These are phyloP conservation scores for Proterorhinus semilunaris DNA, from an alignment of 2,113 vertebrate species.

Conservation along the genomic window DNA sequence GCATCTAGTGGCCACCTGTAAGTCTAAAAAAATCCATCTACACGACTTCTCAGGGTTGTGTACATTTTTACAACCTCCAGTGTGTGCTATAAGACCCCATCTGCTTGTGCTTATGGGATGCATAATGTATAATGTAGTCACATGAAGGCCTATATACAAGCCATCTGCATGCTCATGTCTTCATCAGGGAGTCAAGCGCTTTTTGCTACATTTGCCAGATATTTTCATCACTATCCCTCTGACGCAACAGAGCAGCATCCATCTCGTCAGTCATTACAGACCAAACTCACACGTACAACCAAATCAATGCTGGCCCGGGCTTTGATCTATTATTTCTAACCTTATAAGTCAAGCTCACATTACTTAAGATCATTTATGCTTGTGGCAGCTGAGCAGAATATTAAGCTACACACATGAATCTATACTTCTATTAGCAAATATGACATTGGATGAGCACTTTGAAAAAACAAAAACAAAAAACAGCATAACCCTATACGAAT, in stretches of 20 bases:
- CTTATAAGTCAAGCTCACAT: constrained; percentile 38
- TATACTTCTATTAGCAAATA: constrained; percentile 20
- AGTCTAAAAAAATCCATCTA: neutral
- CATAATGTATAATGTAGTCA: constrained; percentile 43
- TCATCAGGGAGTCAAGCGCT: constrained; percentile 41
- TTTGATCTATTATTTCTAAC: constrained; percentile 72
- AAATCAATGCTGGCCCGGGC: constrained; percentile 49
- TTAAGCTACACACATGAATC: constrained; percentile 16
- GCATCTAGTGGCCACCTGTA: constrained; percentile 40
- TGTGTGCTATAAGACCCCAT: constrained; percentile 10
- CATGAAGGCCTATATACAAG: constrained; percentile 22
- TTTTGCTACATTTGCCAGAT: constrained; percentile 52
- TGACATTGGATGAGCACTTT: constrained; percentile 34
- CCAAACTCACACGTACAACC: constrained; percentile 50
- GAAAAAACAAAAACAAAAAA: neutral
- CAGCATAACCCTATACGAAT: neutral
- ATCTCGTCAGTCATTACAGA: constrained; percentile 55
- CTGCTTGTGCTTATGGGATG: constrained; percentile 40
- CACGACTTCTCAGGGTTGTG: constrained; percentile 9
- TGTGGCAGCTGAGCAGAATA: constrained; percentile 42
- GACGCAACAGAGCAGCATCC: constrained; percentile 55
- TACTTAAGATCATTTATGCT: constrained; percentile 63
- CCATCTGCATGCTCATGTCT: constrained; percentile 29
- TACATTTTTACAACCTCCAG: constrained; percentile 19
- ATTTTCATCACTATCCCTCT: constrained; percentile 66